Evolutionary conservation across 2,797 vertebrate species (phyloP).

Genomic region (Mus minutoides): DNA sequence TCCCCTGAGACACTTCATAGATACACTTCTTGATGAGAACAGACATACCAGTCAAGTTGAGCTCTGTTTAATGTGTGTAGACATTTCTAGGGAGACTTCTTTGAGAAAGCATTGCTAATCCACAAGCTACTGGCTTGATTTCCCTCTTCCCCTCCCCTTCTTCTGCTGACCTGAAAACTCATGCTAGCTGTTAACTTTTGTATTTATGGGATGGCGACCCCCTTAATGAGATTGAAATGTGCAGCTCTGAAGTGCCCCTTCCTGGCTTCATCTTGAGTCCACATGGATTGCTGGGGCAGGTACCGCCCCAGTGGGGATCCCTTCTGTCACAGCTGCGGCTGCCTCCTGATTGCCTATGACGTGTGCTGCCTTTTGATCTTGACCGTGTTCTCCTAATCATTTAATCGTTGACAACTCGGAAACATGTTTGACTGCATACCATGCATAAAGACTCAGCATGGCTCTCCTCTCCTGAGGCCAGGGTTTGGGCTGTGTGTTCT

Average conservation of each 20-base stretch:
- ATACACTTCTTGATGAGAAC: neutral
- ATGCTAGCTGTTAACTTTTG: conserved; percentile 29
- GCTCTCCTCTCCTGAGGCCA: conserved; percentile 75
- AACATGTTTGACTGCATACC: conserved; percentile 78
- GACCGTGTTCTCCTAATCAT: conserved; percentile 85
- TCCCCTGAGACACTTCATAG: neutral
- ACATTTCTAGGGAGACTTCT: neutral
- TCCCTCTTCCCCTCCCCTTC: neutral
- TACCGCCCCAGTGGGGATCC: conserved; percentile 72
- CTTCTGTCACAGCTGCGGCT: conserved; percentile 75
- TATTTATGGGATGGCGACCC: neutral
- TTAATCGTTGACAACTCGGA: conserved; percentile 84
- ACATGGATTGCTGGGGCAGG: conserved; percentile 70
- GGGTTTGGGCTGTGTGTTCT: conserved; percentile 27
- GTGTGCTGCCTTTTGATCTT: conserved; percentile 85
- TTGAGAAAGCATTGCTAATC: neutral
- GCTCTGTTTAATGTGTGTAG: neutral
- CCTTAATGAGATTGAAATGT: conserved; percentile 24
- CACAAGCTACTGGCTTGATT: neutral
- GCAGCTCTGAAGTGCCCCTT: neutral
- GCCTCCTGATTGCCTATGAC: conserved; percentile 83
- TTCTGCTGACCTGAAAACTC: neutral
- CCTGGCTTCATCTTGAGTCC: conserved; percentile 23
- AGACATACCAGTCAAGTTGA: neutral
- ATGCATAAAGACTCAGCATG: conserved; percentile 56